These are phyloP conservation scores for Corapipo altera DNA, from an alignment of 2,113 vertebrate genomes.

Conservation along the genomic window DNA sequence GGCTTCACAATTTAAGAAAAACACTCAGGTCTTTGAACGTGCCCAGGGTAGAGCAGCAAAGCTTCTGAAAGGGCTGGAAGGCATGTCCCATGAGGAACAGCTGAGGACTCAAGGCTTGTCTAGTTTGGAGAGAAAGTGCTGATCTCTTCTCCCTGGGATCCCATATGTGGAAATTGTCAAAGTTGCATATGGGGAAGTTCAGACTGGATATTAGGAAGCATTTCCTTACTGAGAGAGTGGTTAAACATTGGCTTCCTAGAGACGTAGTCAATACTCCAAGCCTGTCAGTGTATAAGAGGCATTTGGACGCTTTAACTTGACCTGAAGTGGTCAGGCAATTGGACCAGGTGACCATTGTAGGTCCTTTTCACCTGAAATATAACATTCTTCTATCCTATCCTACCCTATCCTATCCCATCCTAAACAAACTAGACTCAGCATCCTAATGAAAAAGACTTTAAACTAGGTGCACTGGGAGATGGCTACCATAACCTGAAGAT, in stretches of 20 bases:
- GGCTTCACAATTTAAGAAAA: neutral
- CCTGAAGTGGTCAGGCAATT: neutral
- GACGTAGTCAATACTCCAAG: neutral
- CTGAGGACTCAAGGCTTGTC: neutral
- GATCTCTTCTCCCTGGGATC: neutral
- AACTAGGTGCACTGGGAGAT: neutral
- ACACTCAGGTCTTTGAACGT: neutral
- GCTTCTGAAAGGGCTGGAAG: neutral
- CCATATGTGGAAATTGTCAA: neutral
- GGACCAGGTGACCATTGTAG: neutral
- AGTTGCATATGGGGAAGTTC: neutral
- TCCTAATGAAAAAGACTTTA: neutral
- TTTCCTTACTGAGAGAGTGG: too few species aligned
- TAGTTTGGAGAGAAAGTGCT: neutral
- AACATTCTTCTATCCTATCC: neutral
- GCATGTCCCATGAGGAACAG: neutral
- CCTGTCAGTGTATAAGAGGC: neutral
- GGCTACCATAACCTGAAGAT: neutral
- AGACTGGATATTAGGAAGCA: neutral
- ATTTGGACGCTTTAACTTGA: neutral
- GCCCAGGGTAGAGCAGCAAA: neutral
- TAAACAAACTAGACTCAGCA: neutral
- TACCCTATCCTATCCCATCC: neutral
- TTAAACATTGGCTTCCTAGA: neutral
- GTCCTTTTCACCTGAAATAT: neutral